Percentiles rank a stretch among this genome's conserved stretches.
These are phyloP conservation scores for Orchestes rusci DNA, from an alignment of 2,888 invertebrate species.

Conservation along the genomic window DNA sequence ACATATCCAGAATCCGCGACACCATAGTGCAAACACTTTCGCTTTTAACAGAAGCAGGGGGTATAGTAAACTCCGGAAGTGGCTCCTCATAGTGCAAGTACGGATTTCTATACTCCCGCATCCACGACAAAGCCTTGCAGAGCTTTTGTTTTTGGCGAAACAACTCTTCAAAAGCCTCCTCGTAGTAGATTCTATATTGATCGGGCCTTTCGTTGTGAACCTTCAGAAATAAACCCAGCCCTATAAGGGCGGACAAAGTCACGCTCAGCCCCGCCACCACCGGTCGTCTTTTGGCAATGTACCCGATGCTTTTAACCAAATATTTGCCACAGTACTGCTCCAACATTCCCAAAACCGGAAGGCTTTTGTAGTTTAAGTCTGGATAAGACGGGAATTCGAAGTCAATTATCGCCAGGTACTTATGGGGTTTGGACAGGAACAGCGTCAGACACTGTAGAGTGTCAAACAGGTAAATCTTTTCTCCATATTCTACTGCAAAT, in stretches of 20 bases:
- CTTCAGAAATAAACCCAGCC: slow-evolving; percentile 53
- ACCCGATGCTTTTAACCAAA: slow-evolving; percentile 50
- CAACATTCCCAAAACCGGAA: slow-evolving; percentile 54
- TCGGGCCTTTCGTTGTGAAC: slow-evolving; percentile 43
- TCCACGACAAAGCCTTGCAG: slow-evolving; percentile 38
- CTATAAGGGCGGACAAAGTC: slow-evolving; percentile 48
- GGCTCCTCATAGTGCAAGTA: slow-evolving; percentile 45
- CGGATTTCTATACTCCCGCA: slow-evolving; percentile 52
- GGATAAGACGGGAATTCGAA: slow-evolving; percentile 41
- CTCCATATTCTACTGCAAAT: slow-evolving; percentile 47
- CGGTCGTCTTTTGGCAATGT: slow-evolving; percentile 49
- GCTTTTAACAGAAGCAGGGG: slow-evolving; percentile 13
- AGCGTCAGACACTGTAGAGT: slow-evolving; percentile 45
- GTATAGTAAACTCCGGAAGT: slow-evolving; percentile 30
- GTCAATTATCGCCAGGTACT: slow-evolving; percentile 45
- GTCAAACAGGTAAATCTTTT: slow-evolving; percentile 53
- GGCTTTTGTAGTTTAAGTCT: slow-evolving; percentile 42
- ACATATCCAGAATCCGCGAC: slow-evolving; percentile 19
- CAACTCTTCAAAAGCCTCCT: slow-evolving; percentile 42
- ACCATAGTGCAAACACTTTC: slow-evolving; percentile 20
- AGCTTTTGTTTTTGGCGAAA: slow-evolving; percentile 34
- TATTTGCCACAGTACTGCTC: slow-evolving; percentile 53
- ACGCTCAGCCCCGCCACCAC: slow-evolving; percentile 53
- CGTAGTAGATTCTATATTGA: slow-evolving; percentile 39
- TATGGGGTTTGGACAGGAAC: slow-evolving; percentile 49